Percentiles rank a stretch among this genome's conserved stretches.
phyloP scores from a whole-genome alignment of 2,113 vertebrate genomes.

The Chaetorhynchus papuensis region DNA sequence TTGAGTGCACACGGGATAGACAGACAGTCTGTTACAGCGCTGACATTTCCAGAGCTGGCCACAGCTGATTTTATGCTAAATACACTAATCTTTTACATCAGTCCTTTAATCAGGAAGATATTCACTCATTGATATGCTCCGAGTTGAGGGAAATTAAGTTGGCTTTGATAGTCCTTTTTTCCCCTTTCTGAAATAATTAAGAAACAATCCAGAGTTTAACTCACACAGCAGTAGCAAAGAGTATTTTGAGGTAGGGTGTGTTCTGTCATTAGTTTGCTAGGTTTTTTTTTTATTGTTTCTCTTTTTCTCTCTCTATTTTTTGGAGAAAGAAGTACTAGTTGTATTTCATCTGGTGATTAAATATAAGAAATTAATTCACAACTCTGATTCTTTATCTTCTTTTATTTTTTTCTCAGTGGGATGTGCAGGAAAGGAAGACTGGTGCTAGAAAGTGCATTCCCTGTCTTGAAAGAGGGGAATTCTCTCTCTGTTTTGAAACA shows the following conservation, averaged over 20 bases:
- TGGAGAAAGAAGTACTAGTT: not conserved
- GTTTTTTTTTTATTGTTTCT: not conserved
- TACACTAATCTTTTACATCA: slow-evolving; percentile 8
- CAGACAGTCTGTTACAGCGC: not conserved
- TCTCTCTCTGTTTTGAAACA: not conserved
- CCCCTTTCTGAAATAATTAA: not conserved
- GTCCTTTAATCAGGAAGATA: slow-evolving; percentile 26
- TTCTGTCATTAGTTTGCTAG: not conserved
- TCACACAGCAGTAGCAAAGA: not conserved
- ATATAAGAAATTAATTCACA: not conserved
- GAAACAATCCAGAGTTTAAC: not conserved
- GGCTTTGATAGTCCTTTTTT: not conserved
- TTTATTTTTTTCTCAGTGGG: not conserved
- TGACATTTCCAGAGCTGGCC: slow-evolving; percentile 21
- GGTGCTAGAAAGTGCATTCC: not conserved
- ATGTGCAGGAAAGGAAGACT: not conserved
- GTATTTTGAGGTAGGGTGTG: not conserved
- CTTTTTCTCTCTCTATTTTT: not conserved
- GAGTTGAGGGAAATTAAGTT: slow-evolving; percentile 37
- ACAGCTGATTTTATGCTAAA: slow-evolving; percentile 42
- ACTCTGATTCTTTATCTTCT: rapidly evolving
- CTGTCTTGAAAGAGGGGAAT: not conserved
- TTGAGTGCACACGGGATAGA: not conserved
- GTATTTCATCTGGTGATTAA: not conserved
- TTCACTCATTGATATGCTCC: not conserved